A percentile compares a stretch with the other conserved stretches of the same genome.
Evolutionary conservation across 2,797 vertebrate species (phyloP).

Genomic region (Fringilla coelebs): DNA sequence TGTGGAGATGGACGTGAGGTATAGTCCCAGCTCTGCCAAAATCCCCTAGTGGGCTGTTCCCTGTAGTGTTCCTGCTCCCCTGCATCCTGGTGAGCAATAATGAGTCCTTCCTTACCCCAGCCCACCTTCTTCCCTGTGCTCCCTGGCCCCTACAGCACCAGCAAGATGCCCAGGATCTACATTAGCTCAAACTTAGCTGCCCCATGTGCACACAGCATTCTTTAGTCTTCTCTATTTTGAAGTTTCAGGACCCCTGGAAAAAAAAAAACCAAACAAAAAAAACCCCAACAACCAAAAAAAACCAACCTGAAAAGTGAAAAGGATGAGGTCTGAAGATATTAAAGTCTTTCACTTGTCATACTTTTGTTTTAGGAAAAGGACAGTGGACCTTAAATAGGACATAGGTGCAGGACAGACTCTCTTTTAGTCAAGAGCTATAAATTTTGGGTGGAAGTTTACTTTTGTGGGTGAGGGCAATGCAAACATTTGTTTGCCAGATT

Average conservation of each 20-base stretch:
- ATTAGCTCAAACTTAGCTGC: neutral
- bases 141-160: neutral
- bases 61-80: neutral
- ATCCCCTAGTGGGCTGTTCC: neutral
- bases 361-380: neutral
- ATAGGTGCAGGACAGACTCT: neutral
- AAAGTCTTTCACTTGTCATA: neutral
- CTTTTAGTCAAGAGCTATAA: neutral
- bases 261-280: fast-evolving
- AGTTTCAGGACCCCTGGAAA: neutral
- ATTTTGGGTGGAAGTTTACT: neutral
- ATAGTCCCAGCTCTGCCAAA: neutral
- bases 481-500: neutral
- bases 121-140: neutral
- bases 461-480: neutral
- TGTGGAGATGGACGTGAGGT: neutral
- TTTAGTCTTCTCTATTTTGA: neutral
- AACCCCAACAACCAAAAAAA: too few species aligned
- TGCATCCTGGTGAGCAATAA: neutral
- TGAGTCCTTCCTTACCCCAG: neutral
- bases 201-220: neutral
- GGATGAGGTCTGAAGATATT: neutral
- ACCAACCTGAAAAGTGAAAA: neutral
- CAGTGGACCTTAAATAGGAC: neutral
- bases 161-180: neutral